Evolutionary conservation across 1,140 invertebrate species (phyloP).

Genomic region (Drosophila melanica): DNA sequence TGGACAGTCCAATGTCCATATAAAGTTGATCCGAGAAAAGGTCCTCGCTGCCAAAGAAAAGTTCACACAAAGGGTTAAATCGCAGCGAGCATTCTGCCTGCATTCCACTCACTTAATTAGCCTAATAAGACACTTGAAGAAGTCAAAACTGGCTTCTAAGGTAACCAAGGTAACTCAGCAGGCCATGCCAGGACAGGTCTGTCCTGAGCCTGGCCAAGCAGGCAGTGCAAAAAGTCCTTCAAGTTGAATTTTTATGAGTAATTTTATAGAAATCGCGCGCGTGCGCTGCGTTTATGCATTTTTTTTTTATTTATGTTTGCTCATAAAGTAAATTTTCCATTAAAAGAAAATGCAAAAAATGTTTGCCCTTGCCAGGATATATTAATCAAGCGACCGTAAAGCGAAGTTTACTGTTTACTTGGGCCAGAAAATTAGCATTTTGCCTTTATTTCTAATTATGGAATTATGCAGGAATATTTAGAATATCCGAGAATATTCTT

Average conservation of each 20-base stretch:
- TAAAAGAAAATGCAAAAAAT: conserved; percentile 57
- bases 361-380: conserved; percentile 37
- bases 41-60: conserved; percentile 68
- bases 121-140: conserved; percentile 61
- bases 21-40: conserved; percentile 83
- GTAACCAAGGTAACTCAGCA: conserved; percentile 1
- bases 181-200: not conserved
- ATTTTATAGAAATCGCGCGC: conserved; percentile 53
- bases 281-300: conserved; percentile 62
- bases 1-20: conserved; percentile 79
- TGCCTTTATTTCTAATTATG: conserved; percentile 59
- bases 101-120: conserved; percentile 60
- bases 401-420: conserved; percentile 59
- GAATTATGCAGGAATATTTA: conserved; percentile 49
- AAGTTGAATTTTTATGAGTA: conserved; percentile 64
- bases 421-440: conserved; percentile 58
- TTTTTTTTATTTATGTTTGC: conserved; percentile 69
- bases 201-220: not conserved
- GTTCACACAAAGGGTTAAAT: conserved; percentile 43
- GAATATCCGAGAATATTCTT: not conserved
- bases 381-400: conserved; percentile 72
- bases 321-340: conserved; percentile 79
- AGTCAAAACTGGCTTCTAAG: conserved; percentile 22
- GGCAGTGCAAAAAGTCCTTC: conserved; percentile 25
- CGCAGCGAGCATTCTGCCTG: conserved; percentile 21